Evolutionary conservation across 2,113 vertebrate species (phyloP).

Genomic region (Athene noctua): DNA sequence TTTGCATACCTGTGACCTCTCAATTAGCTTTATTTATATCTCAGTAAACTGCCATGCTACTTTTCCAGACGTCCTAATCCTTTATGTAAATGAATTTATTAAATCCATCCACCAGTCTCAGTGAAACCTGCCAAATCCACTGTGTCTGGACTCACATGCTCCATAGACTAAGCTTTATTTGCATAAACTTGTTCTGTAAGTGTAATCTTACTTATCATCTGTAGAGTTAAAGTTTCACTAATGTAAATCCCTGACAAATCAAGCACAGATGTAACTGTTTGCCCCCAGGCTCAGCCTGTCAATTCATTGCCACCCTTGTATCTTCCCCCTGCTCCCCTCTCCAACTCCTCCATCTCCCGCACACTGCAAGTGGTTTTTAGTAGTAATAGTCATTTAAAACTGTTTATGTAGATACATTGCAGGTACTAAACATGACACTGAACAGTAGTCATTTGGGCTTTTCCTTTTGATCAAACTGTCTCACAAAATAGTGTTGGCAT

Average conservation of each 20-base stretch:
- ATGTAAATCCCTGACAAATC: conserved; percentile 80
- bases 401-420: conserved; percentile 47
- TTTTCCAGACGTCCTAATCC: conserved; percentile 78
- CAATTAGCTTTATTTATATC: conserved; percentile 75
- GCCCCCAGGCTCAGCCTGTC: conserved; percentile 65
- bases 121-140: conserved; percentile 70
- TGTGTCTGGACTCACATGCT: conserved; percentile 67
- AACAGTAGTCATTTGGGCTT: conserved; percentile 6
- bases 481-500: conserved; percentile 26
- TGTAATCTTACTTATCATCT: conserved; percentile 79
- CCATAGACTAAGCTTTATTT: conserved; percentile 73
- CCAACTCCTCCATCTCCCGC: neutral
- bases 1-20: conserved; percentile 73
- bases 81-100: conserved; percentile 78
- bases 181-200: conserved; percentile 75
- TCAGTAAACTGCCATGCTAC: conserved; percentile 72
- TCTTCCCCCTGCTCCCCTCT: conserved; percentile 32
- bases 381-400: conserved; percentile 54
- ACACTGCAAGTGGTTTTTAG: neutral
- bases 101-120: conserved; percentile 68
- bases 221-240: conserved; percentile 78
- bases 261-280: conserved; percentile 76
- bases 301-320: conserved; percentile 46
- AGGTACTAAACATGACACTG: conserved; percentile 29
- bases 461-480: conserved; percentile 11